Evolutionary conservation across 2,797 vertebrate species (phyloP).

Genomic region (Champsocephalus esox): DNA sequence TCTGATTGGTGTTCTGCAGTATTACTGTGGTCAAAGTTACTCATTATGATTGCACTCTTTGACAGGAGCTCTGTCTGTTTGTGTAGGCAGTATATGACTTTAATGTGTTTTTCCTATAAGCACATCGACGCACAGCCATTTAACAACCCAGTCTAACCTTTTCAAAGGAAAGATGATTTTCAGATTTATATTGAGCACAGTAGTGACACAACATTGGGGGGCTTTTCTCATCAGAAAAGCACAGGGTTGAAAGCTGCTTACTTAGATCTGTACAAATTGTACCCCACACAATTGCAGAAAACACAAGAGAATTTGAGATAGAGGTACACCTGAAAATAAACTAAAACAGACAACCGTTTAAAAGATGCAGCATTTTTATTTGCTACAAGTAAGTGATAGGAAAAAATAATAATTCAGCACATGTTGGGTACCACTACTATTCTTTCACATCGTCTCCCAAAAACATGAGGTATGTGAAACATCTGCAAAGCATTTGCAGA

Average conservation of each 20-base stretch:
- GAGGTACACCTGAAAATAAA: constrained; percentile 80
- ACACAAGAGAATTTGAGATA: constrained; percentile 54
- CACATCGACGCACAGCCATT: constrained; percentile 23
- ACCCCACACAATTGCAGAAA: constrained; percentile 52
- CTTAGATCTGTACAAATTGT: constrained; percentile 49
- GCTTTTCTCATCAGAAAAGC: neutral
- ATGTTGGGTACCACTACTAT: constrained; percentile 58
- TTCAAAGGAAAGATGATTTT: constrained; percentile 18
- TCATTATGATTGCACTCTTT: constrained; percentile 48
- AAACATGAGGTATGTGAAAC: constrained; percentile 75
- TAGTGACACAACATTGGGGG: neutral
- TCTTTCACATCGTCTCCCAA: constrained; percentile 53
- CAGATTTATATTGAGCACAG: neutral
- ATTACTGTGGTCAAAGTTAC: constrained; percentile 70
- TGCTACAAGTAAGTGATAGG: constrained; percentile 33
- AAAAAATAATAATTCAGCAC: constrained; percentile 35
- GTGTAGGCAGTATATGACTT: constrained; percentile 36
- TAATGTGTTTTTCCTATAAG: constrained; percentile 46
- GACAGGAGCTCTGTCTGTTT: constrained; percentile 42
- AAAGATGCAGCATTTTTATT: constrained; percentile 58
- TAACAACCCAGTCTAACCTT: constrained; percentile 27
- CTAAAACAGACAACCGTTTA: constrained; percentile 69
- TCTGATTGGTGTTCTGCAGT: constrained; percentile 57
- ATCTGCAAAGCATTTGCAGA: constrained; percentile 86
- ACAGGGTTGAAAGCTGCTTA: constrained; percentile 18